phyloP scores from a whole-genome alignment of 2,113 vertebrate species.

The Gulo gulo region DNA sequence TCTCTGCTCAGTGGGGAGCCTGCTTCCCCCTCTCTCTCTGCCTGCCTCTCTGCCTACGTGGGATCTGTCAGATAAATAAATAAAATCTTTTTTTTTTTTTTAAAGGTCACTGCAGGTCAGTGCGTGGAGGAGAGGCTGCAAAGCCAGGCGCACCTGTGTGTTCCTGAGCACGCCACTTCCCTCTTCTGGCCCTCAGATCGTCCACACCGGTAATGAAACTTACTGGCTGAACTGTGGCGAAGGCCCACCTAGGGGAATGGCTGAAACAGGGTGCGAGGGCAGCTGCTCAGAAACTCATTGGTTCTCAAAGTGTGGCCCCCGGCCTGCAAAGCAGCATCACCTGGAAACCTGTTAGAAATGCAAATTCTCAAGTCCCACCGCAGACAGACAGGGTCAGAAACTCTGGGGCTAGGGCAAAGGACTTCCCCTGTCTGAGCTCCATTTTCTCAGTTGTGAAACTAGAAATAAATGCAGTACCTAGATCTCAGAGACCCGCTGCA shows the following conservation, averaged over 20 bases:
- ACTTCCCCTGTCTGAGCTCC: background rate
- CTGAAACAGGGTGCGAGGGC: accelerated
- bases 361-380: background rate
- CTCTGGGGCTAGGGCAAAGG: background rate
- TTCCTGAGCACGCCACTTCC: background rate
- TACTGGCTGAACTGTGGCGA: accelerated
- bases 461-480: background rate
- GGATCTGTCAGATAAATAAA: too few relatives aligned
- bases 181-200: background rate
- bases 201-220: background rate
- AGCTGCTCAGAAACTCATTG: background rate
- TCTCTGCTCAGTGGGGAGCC: too few relatives aligned
- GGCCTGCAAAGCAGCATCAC: background rate
- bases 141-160: background rate
- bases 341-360: background rate
- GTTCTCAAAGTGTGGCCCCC: background rate
- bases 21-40: too few relatives aligned
- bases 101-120: background rate
- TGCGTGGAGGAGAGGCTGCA: background rate
- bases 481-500: background rate
- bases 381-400: background rate
- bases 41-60: too few relatives aligned
- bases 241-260: accelerated
- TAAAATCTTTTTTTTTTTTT: too few relatives aligned
- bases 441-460: background rate